Evolutionary conservation across 2,888 invertebrate species (phyloP).

Genomic region (Hypolimnas misippus): DNA sequence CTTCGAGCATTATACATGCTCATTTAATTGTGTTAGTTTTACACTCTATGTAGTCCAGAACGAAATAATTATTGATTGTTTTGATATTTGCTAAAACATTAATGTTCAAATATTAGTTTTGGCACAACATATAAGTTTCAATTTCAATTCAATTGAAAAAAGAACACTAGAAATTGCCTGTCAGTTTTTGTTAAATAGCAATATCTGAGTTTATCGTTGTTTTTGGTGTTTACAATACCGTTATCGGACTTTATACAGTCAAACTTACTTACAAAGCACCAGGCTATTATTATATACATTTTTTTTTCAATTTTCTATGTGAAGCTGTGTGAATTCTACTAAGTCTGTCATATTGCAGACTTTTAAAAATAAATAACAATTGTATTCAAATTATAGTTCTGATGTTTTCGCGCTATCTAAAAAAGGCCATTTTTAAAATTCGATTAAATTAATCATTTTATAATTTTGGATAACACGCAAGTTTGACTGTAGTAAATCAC

Average conservation of each 20-base stretch:
- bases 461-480: too few species aligned
- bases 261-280: neutral
- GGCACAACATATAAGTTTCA: slow-evolving; percentile 32
- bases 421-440: too few species aligned
- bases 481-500: too few species aligned
- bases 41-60: neutral
- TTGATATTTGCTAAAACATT: neutral
- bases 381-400: too few species aligned
- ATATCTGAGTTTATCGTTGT: neutral
- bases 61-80: neutral
- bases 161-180: neutral
- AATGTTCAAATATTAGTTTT: slow-evolving; percentile 26
- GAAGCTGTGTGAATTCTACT: too few species aligned
- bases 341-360: too few species aligned
- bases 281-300: too few species aligned
- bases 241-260: neutral
- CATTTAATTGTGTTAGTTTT: neutral
- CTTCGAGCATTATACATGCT: neutral
- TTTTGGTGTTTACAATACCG: neutral
- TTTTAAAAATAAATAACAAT: too few species aligned
- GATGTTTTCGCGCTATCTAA: too few species aligned
- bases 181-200: neutral
- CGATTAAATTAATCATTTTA: too few species aligned
- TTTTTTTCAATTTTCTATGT: too few species aligned
- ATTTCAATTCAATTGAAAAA: too few species aligned